Percentiles rank a stretch among this genome's conserved stretches.
phyloP scores from a whole-genome alignment of 1,140 invertebrate species.

The Neotoxoptera formosana region DNA sequence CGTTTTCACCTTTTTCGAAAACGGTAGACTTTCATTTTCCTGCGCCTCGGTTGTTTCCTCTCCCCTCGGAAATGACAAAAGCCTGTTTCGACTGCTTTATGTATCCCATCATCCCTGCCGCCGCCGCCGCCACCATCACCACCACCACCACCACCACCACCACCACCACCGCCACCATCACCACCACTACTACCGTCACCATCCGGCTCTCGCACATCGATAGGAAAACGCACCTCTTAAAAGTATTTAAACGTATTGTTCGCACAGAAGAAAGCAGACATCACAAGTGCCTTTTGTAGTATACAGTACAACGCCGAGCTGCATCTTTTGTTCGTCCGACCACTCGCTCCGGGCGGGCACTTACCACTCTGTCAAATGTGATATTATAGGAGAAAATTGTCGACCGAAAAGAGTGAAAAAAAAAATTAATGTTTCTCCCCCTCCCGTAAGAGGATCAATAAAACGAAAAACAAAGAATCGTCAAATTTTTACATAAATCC shows the following conservation, averaged over 20 bases:
- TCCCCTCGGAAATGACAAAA: conserved; percentile 34
- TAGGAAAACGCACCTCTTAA: conserved; percentile 7
- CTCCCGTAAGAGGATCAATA: neutral
- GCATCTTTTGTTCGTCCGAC: conserved; percentile 49
- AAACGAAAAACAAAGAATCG: conserved; percentile 41
- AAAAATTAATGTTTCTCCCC: neutral
- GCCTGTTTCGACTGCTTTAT: conserved; percentile 27
- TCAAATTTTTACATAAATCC: conserved; percentile 1
- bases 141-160: neutral
- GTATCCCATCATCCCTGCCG: neutral
- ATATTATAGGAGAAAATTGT: conserved; percentile 17
- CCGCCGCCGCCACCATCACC: neutral
- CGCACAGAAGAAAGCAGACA: conserved; percentile 41
- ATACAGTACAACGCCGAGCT: conserved; percentile 30
- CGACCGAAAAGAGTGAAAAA: neutral
- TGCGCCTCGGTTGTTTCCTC: neutral
- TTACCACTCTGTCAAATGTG: conserved; percentile 13
- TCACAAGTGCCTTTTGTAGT: conserved; percentile 54
- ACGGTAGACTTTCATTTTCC: neutral
- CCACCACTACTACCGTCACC: too few relatives aligned
- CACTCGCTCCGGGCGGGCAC: conserved; percentile 32
- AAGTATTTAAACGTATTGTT: conserved; percentile 57
- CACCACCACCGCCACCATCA: too few relatives aligned
- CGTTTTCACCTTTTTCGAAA: neutral
- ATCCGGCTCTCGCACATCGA: neutral